Evolutionary conservation across 2,888 invertebrate species (phyloP).

Genomic region (Polymixis lichenea): DNA sequence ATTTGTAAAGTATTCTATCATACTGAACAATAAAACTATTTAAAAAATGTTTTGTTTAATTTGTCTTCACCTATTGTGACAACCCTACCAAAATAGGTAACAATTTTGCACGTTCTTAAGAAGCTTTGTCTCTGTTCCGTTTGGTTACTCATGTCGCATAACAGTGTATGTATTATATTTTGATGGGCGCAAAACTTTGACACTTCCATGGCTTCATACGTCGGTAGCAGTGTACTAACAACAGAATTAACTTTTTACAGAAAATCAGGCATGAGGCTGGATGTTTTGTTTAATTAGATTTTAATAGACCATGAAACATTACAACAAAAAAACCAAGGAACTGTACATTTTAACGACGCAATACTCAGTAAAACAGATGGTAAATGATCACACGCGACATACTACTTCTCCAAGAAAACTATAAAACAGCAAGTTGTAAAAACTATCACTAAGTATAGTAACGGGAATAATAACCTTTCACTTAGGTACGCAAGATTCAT

Average conservation of each 20-base stretch:
- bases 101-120: too few species aligned
- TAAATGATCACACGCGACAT: neutral
- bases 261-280: neutral
- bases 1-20: too few species aligned
- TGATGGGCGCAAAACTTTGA: too few species aligned
- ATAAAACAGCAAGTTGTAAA: neutral
- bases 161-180: too few species aligned
- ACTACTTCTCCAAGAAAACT: neutral
- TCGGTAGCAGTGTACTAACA: neutral
- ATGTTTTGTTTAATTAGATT: neutral
- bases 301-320: neutral
- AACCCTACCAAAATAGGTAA: too few species aligned
- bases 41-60: too few species aligned
- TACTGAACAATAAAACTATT: too few species aligned
- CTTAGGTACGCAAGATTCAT: neutral
- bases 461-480: neutral
- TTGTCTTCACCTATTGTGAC: too few species aligned
- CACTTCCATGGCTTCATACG: too few species aligned
- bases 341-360: neutral
- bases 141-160: too few species aligned
- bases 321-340: neutral
- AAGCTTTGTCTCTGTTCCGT: too few species aligned
- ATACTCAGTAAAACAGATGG: neutral
- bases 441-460: neutral
- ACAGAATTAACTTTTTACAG: neutral